Evolutionary conservation across 2,113 vertebrate species (phyloP).

Genomic region (Pseudorasbora parva): DNA sequence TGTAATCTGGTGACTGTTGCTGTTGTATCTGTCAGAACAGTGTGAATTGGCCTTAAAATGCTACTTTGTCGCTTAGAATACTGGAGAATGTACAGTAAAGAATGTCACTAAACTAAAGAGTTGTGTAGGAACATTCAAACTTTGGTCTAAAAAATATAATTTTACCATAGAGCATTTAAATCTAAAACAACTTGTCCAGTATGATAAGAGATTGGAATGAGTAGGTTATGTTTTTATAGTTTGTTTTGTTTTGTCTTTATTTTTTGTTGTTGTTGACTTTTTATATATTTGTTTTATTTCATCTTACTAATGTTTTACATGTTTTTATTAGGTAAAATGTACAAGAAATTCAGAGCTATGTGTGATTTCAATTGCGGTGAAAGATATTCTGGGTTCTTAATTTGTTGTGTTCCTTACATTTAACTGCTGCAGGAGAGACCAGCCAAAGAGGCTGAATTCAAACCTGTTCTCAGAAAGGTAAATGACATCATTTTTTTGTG

Average conservation of each 20-base stretch:
- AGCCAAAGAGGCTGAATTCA: constrained; percentile 69
- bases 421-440: constrained; percentile 72
- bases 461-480: constrained; percentile 78
- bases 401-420: constrained; percentile 19
- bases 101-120: not conserved
- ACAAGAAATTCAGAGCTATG: not conserved
- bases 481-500: constrained; percentile 10
- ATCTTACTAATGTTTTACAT: not conserved
- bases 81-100: no score
- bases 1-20: no score
- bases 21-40: no score
- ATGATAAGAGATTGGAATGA: not conserved
- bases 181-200: not conserved
- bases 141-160: not conserved
- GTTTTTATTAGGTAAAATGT: not conserved
- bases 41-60: no score
- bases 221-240: not conserved
- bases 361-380: not conserved
- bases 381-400: not conserved
- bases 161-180: not conserved
- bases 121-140: not conserved
- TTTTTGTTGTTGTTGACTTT: no score
- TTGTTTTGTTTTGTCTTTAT: no score
- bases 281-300: not conserved
- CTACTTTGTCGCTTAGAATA: no score